Base-by-base conservation (phyloP, 37 sponge, comb jelly and placozoan species). In the Eunapius fragilis region DNA sequence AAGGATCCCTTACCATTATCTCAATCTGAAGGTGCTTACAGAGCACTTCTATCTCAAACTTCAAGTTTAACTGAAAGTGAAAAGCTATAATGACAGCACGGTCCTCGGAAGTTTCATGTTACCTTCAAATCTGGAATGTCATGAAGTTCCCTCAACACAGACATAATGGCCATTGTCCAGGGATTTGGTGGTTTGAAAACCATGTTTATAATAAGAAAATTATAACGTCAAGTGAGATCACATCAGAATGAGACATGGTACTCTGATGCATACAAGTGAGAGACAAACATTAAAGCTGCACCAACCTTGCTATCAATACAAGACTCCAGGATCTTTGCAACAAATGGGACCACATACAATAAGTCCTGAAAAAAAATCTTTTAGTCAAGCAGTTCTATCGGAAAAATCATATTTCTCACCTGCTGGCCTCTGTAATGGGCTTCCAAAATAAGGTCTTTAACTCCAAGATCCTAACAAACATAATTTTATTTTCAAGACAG, bases 161-260 rank as follows among this genome's bases (percentile, higher is more conserved):
- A 73, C 95, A 99, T 93, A 75, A 97, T 96, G 25, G 91, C 99
- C 96, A 96, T 97, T 10, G 93, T 91, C 99, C 99, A 99, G 5
- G 99, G 96, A 70, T 95, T 97, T 68, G 99, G 99, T 3, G 99
- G 99, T 37, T 92, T 85, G 80, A 99, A 99, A 31, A 99, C 99
- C 81, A 80, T 41, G 6, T 41, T 41, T 9, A 6, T 41, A 41
- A 41, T 6, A 41, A 41, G n/a, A 41, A 3, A 41, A 9, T 3
- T 41, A 6, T 6, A 41, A 41, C 6, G 6, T 9, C 41, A 41
- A 6, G 6, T 41, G 6, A 41, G 41, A 72, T 33, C 32, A 72
- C 14, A n/a, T n/a, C n/a, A n/a, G n/a, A n/a, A 72, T 72, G 26
- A 9, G 1, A 33, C 14, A 72, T 25, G 28, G 58, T 17, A 32